These are phyloP conservation scores for Orthonevra nobilis DNA, from an alignment of 2,888 invertebrate genomes.

Conservation along the genomic window DNA sequence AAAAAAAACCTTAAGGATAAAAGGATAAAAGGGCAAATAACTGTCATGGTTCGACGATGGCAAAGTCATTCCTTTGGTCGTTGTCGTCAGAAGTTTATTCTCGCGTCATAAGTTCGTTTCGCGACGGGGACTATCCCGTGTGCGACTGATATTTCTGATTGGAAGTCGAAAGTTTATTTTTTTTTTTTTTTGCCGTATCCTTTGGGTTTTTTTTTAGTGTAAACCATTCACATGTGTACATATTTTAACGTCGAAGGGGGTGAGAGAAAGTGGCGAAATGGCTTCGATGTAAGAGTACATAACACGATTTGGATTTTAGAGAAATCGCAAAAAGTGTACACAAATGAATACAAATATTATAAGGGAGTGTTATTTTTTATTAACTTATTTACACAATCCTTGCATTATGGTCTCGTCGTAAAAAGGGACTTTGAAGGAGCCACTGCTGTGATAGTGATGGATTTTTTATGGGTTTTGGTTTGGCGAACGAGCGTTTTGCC, in stretches of 20 bases:
- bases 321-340: slow-evolving; percentile 22
- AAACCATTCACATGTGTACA: not conserved
- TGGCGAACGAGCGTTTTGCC: too few relatives aligned
- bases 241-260: not conserved
- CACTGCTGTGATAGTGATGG: too few relatives aligned
- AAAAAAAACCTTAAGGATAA: slow-evolving; percentile 2
- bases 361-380: slow-evolving; percentile 28
- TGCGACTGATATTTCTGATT: slow-evolving; percentile 38
- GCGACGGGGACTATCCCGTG: slow-evolving; percentile 24
- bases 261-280: slow-evolving; percentile 19
- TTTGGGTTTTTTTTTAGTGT: slow-evolving; percentile 7
- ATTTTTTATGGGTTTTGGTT: too few relatives aligned
- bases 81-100: slow-evolving; percentile 41
- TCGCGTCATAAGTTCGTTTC: slow-evolving; percentile 55
- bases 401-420: slow-evolving; percentile 21
- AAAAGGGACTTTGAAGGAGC: too few relatives aligned
- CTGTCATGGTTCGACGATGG: slow-evolving; percentile 23
- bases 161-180: slow-evolving; percentile 23
- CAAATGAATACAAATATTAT: slow-evolving; percentile 21
- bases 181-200: slow-evolving; percentile 13
- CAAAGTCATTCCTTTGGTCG: too few relatives aligned
- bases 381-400: slow-evolving; percentile 26
- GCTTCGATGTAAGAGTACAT: slow-evolving; percentile 15
- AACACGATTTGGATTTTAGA: slow-evolving; percentile 54
- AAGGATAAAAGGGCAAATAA: slow-evolving; percentile 46